Percentiles rank a stretch among this genome's conserved stretches.
These are phyloP conservation scores for Drosophila pullipes DNA, from an alignment of 2,888 invertebrate species.

Conservation along the genomic window DNA sequence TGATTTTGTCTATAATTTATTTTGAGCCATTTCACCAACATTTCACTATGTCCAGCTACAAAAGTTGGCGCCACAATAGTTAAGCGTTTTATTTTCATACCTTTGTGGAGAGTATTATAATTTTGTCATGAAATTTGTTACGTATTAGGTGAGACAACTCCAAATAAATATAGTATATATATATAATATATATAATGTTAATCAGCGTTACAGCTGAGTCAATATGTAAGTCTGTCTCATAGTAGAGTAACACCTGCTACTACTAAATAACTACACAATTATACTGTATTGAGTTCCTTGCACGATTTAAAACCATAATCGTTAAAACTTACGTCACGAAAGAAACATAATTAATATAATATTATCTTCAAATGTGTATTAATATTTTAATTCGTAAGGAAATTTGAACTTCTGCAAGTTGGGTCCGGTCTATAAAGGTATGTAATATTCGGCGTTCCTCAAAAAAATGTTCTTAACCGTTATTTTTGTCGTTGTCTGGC, in stretches of 20 bases:
- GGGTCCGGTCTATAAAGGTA: background rate
- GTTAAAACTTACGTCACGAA: background rate
- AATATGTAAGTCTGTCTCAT: background rate
- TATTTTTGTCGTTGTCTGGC: slow-evolving; percentile 10
- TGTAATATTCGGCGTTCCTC: background rate
- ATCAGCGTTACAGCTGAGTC: background rate
- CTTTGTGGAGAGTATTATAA: background rate
- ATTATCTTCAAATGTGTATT: background rate
- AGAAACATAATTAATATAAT: background rate
- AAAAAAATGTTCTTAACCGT: background rate
- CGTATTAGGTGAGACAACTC: background rate
- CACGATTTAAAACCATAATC: background rate
- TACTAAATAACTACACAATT: background rate
- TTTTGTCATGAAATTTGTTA: background rate
- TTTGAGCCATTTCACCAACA: slow-evolving; percentile 45
- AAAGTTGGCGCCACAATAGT: slow-evolving; percentile 24
- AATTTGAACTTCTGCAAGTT: background rate
- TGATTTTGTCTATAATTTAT: slow-evolving; percentile 75
- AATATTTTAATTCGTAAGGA: background rate
- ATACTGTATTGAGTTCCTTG: background rate
- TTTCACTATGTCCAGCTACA: slow-evolving; percentile 23
- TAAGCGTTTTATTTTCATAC: background rate
- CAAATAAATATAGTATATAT: background rate
- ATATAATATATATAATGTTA: background rate
- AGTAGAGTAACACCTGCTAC: background rate